These are phyloP conservation scores for Balanococcus diminutus DNA, from an alignment of 2,888 invertebrate species.

Conservation along the genomic window DNA sequence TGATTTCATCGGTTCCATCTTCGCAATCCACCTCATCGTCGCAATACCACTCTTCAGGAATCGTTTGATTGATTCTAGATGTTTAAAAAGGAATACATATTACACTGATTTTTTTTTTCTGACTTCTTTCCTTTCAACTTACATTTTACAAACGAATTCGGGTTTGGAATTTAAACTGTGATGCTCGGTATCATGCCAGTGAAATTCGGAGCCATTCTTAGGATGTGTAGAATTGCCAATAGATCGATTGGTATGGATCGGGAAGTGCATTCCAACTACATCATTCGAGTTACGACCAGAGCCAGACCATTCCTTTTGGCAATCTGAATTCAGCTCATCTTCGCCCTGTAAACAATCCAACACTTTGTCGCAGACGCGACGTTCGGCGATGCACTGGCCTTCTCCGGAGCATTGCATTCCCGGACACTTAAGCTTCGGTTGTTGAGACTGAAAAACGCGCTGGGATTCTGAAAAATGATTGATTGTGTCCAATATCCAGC, in stretches of 20 bases:
- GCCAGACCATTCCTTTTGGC: not conserved
- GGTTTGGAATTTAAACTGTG: not conserved
- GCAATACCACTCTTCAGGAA: constrained; percentile 69
- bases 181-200: not conserved
- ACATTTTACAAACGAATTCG: not conserved
- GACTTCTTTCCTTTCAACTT: not conserved
- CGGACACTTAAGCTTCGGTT: constrained; percentile 66
- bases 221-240: no score
- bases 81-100: not conserved
- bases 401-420: constrained; percentile 74
- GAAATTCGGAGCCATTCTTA: no score
- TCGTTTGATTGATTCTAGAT: constrained; percentile 64
- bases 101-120: not conserved
- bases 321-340: constrained; percentile 71
- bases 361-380: constrained; percentile 72
- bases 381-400: constrained; percentile 74
- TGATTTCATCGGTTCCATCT: constrained; percentile 79
- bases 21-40: constrained; percentile 77
- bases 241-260: no score
- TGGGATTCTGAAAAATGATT: not conserved
- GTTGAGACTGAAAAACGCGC: not conserved
- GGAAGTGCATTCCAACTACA: no score
- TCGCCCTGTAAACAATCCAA: constrained; percentile 81
- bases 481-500: constrained; percentile 73
- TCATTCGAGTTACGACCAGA: not conserved